phyloP scores from a whole-genome alignment of 2,797 vertebrate genomes.

The Eospalax fontanierii region DNA sequence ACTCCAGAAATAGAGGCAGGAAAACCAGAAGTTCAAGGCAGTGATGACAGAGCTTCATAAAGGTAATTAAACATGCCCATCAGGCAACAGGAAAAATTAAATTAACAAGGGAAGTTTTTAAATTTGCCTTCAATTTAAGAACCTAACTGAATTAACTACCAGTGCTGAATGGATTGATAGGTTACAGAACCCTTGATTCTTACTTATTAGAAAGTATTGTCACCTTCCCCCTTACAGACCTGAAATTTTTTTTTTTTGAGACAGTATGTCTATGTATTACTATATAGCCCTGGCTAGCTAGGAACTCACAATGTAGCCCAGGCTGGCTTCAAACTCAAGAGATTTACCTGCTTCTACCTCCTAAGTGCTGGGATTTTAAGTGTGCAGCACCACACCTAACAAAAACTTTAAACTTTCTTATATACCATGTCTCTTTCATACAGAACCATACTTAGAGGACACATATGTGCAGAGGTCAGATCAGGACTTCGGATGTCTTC shows the following conservation, averaged over 20 bases:
- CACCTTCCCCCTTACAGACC: slow-evolving; percentile 43
- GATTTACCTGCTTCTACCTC: neutral
- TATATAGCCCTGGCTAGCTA: neutral
- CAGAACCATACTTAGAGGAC: neutral
- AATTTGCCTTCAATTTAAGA: slow-evolving; percentile 78
- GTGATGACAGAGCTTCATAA: slow-evolving; percentile 77
- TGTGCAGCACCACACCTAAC: neutral
- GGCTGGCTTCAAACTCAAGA: neutral
- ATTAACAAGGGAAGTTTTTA: slow-evolving; percentile 70
- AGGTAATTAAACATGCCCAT: slow-evolving; percentile 75
- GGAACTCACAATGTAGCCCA: neutral
- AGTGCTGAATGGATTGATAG: slow-evolving; percentile 77
- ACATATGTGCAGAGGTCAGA: neutral
- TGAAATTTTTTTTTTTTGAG: neutral
- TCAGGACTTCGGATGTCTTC: neutral
- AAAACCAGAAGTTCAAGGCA: neutral
- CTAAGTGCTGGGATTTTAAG: neutral
- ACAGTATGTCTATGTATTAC: neutral
- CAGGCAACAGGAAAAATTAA: slow-evolving; percentile 77
- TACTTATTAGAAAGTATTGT: slow-evolving; percentile 50
- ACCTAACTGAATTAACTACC: slow-evolving; percentile 78
- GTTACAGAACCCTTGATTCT: slow-evolving; percentile 76
- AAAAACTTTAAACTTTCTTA: neutral
- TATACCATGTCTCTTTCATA: too few relatives aligned
- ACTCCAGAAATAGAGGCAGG: neutral